Evolutionary conservation across 2,888 invertebrate species (phyloP), one percentile per base, ranked within the genome.

Genomic region (Erebia aethiops): DNA sequence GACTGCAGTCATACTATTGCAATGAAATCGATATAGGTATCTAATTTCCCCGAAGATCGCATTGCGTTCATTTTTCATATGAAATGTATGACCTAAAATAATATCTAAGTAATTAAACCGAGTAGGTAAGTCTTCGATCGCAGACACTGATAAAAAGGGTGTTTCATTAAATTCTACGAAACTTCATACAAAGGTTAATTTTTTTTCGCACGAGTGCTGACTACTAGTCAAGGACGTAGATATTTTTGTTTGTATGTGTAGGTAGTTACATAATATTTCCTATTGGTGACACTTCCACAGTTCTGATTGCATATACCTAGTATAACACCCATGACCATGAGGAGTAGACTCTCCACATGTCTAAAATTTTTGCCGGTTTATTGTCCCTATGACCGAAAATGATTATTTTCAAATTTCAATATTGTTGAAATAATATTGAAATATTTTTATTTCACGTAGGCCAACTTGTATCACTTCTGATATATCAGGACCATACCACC

Each of bases 81-180:
- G 57, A 60, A 60, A 43, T 10, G 41, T n/a, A 72, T 80, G 77
- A 82, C 81, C 80, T 76, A 78, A 82, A 81, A 82, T 65, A 35
- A 74, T 65, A 72, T 75, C 74, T 73, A 75, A 75, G 77, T 79
- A 74, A 78, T 77, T 77, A 76, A 77, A 76, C 73, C 76, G 76
- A 79, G 79, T 85, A 80, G 80, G 79, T 2, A 2, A 21, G n/a
- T 81, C 79, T 78, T 81, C 79, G 88, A 89, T 89, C 82, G 82
- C 85, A 87, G 88, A 87, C 88, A 69, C 69, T 75, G 89, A 89
- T 89, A 87, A 77, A 77, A 64, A 8, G 71, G 71, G 75, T 79
- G 75, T 75, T 77, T 74, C 74, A 73, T 70, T 72, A 49, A 54
- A 74, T 87, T 88, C 87, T 81, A 10, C 80, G 77, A 88, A 86